Base-by-base conservation (phyloP, 1,140 invertebrate genomes). In the Philaenus spumarius region DNA sequence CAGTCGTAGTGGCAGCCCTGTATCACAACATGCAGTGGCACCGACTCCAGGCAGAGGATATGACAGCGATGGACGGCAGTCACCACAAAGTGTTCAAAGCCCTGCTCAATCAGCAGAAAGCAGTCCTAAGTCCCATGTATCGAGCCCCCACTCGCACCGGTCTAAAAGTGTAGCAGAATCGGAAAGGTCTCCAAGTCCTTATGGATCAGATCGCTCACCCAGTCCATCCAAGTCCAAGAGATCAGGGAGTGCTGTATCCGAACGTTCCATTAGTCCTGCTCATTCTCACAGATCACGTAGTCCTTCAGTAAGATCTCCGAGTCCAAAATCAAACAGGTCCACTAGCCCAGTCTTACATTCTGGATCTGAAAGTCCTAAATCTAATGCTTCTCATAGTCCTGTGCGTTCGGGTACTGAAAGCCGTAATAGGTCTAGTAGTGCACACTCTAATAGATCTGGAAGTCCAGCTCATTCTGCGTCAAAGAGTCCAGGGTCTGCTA, bases 281-380 rank as follows among this genome's bases (percentile, higher is more conserved):
- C 39, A 42, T 24, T 12, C 64, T 64, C 37, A 71, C 30, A 64
- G 71, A 20, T 76, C 75, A 0, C 69, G 66, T 19, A 78, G 76
- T 58, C 71, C 74, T 43, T 60, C 64, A 26, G 57, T 17, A 34
- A 56, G 58, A 20, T 54, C 51, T 14, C 42, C 40, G 1, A 54
- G 56, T 24, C 60, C 60, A 37, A 56, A 47, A 22, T 61, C 60
- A 15, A 34, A 46, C 46, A 19, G 60, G n/a, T 61, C 60, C 11
- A 20, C 11, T 17, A 61, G 59, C 26, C 34, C 43, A 15, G 45
- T 4, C 9, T 4, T 19, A 43, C 34, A 39, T 19, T 59, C 56
- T 34, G 40, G 50, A 46, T 60, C 53, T 1, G n/a, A 17, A 39
- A 48, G 42, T n/a, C 55, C 55, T 2, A 40, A 52, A 11, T 52